Percentiles rank a stretch among this genome's conserved stretches.
phyloP scores from a whole-genome alignment of 1,140 invertebrate genomes.

The Grapholita molesta region DNA sequence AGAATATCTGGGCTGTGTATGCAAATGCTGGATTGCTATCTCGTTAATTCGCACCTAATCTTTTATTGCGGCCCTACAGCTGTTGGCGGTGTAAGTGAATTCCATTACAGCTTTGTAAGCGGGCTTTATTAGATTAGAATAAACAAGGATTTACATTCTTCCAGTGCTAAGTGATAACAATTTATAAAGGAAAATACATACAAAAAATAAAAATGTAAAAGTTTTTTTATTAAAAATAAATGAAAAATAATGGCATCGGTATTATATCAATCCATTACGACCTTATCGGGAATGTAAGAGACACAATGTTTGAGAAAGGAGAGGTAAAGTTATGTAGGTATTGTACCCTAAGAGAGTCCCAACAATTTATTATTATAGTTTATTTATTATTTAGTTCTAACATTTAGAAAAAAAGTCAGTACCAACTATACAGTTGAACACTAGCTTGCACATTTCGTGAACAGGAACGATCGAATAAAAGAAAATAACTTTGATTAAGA shows the following conservation, averaged over 20 bases:
- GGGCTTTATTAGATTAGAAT: neutral
- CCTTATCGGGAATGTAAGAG: too few species aligned
- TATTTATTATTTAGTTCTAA: too few species aligned
- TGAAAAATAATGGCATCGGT: too few species aligned
- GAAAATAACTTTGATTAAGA: neutral
- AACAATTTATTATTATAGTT: too few species aligned
- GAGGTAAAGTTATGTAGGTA: too few species aligned
- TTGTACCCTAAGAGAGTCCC: too few species aligned
- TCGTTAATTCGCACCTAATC: conserved; percentile 11
- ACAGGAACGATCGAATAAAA: neutral
- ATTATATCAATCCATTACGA: too few species aligned
- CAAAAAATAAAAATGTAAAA: too few species aligned
- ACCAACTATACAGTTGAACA: too few species aligned
- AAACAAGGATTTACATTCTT: neutral
- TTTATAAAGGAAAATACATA: neutral
- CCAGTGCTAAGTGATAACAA: neutral
- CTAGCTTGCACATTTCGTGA: neutral
- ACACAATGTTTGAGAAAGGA: too few species aligned
- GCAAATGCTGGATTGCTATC: conserved; percentile 9
- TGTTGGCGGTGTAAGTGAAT: neutral
- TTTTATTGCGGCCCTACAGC: conserved; percentile 4
- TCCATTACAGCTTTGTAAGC: neutral
- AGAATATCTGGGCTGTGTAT: neutral
- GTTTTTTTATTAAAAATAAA: too few species aligned
- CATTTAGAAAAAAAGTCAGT: too few species aligned